These are phyloP conservation scores for Zelostemma sp. DNA, from an alignment of 1,140 invertebrate species.

Conservation along the genomic window DNA sequence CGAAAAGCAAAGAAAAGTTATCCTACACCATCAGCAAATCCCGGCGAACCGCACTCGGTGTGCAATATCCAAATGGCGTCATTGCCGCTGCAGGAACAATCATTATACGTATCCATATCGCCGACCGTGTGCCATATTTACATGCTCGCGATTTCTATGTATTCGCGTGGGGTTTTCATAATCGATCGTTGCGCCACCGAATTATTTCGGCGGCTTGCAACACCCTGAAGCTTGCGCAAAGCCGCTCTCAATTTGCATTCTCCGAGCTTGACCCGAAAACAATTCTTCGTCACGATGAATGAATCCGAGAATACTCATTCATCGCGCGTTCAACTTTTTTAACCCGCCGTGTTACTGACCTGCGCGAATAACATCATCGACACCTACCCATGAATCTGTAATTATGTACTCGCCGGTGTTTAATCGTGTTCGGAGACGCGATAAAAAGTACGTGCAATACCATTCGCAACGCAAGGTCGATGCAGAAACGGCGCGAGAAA, in stretches of 20 bases:
- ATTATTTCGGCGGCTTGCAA: neutral
- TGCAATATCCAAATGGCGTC: constrained; percentile 42
- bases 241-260: no score
- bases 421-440: constrained; percentile 5
- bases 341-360: constrained; percentile 29
- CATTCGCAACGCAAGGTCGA: constrained; percentile 30
- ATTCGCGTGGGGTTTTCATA: constrained; percentile 32
- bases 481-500: constrained; percentile 23
- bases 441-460: constrained; percentile 26
- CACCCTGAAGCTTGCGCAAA: no score
- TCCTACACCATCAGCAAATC: constrained; percentile 34
- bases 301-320: no score
- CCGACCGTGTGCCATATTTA: constrained; percentile 47
- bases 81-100: constrained; percentile 40
- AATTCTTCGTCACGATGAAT: no score
- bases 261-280: no score
- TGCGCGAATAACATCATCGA: constrained; percentile 32
- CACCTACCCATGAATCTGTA: constrained; percentile 38
- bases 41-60: constrained; percentile 27
- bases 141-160: constrained; percentile 19
- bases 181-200: constrained; percentile 6
- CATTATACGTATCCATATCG: constrained; percentile 44
- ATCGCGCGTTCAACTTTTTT: neutral
- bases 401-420: constrained; percentile 15
- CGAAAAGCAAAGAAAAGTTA: constrained; percentile 40